Evolutionary conservation across 2,113 vertebrate species (phyloP), one percentile per base, ranked within the genome.

Genomic region (Agapornis roseicollis): DNA sequence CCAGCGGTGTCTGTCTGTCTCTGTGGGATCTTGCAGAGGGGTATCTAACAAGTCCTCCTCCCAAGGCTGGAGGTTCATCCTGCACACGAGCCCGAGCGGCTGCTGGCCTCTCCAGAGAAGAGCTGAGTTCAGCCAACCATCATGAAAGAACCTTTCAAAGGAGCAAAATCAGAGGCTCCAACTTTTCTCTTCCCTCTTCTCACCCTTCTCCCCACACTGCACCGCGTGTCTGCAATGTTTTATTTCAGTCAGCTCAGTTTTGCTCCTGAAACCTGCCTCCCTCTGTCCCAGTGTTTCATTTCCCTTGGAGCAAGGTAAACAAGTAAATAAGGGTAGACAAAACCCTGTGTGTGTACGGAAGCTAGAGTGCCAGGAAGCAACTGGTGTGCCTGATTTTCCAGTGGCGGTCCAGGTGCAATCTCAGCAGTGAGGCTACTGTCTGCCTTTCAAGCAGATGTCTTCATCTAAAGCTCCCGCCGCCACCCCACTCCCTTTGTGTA

Each of bases 361-460:
- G 94, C 93, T 73, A 85, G 80, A 95, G 85, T 94, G 78, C 92
- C 94, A 90, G 93, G 89, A 97, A 97, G 97, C 96, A 97, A 97
- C 96, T 91, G 85, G 96, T 94, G 91, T 70, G 88, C 78, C 63
- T 93, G 81, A 91, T 96, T 94, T 95, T 77, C 46, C 93, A 97
- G 86, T 83, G 53, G 74, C 93, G 96, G 90, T 97, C 96, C 98
- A 98, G 97, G 97, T 98, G 97, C 97, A 68, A 89, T 96, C 91
- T 97, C 77, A 2, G 89, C 93, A 97, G 88, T 17, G 3, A 12
- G 7, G 94, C 80, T 91, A 85, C 97, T 92, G 92, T 94, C 94
- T 82, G 88, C 87, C 94, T 97, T 97, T 93, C 95, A 96, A 97
- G 93, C 98, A 98, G 97, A 98, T 98, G 98, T 97, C 97, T 96